These are phyloP conservation scores for Bombus breviceps DNA, from an alignment of 1,140 invertebrate species.

Conservation along the genomic window DNA sequence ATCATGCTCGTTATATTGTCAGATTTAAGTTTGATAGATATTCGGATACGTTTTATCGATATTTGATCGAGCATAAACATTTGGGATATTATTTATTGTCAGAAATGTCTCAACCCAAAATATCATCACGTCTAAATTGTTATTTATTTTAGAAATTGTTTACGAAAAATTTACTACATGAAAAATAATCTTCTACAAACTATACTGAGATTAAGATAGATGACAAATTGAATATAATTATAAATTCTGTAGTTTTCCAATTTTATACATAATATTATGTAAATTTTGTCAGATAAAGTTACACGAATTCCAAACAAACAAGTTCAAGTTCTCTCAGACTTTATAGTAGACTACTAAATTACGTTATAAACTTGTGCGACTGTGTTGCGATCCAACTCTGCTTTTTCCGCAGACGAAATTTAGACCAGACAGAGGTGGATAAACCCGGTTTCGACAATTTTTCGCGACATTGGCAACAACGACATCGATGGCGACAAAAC, in stretches of 20 bases:
- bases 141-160: too few species aligned
- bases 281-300: neutral
- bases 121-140: neutral
- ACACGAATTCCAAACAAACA: neutral
- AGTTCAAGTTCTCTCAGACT: neutral
- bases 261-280: neutral
- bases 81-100: neutral
- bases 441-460: neutral
- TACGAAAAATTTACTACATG: neutral
- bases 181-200: neutral
- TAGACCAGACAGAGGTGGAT: conserved; percentile 1
- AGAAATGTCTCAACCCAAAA: neutral
- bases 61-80: neutral
- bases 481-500: neutral
- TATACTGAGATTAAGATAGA: neutral
- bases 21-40: neutral
- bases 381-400: neutral
- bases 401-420: neutral
- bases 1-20: neutral
- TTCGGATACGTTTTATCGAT: neutral
- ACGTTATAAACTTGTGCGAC: neutral
- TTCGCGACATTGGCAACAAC: neutral
- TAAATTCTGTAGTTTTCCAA: neutral
- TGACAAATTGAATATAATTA: neutral
- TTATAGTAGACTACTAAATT: neutral